Conservation (phyloP, 2,888 invertebrate species). For the Timandra comae region DNA sequence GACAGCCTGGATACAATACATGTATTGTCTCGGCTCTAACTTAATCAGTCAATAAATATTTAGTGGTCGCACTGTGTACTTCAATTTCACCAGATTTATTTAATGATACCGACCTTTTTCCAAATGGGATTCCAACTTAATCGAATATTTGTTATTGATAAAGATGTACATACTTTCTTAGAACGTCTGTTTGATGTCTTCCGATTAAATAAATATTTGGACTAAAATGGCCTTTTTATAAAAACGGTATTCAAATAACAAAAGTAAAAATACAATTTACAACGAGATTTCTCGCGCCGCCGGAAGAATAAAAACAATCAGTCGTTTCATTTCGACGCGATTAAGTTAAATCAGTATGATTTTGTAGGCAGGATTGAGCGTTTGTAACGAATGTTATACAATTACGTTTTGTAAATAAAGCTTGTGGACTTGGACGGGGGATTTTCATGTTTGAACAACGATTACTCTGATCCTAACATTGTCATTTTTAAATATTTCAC, state of each 20-base stretch:
- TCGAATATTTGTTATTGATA: too few relatives aligned
- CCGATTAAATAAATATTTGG: too few relatives aligned
- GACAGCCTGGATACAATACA: conserved; percentile 21
- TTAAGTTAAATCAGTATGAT: conserved; percentile 29
- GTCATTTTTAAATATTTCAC: too few relatives aligned
- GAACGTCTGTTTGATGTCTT: too few relatives aligned
- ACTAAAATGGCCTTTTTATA: too few relatives aligned
- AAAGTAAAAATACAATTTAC: too few relatives aligned
- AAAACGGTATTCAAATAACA: too few relatives aligned
- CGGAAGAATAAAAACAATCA: conserved; percentile 28
- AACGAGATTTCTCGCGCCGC: conserved; percentile 8
- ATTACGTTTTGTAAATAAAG: conserved; percentile 13
- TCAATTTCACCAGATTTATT: too few relatives aligned
- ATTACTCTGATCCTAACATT: too few relatives aligned
- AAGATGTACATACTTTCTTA: too few relatives aligned
- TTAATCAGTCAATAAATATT: conserved; percentile 8
- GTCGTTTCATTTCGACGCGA: conserved; percentile 24
- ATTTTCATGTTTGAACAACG: too few relatives aligned
- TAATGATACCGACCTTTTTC: background rate
- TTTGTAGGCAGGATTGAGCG: conserved; percentile 20
- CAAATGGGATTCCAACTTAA: conserved; percentile 3
- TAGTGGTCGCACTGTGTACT: conserved; percentile 2
- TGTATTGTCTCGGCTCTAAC: conserved; percentile 14
- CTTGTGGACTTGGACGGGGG: too few relatives aligned
- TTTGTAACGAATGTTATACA: conserved; percentile 11